Conservation (phyloP, 2,113 vertebrate species). For the Elaphurus davidianus region DNA sequence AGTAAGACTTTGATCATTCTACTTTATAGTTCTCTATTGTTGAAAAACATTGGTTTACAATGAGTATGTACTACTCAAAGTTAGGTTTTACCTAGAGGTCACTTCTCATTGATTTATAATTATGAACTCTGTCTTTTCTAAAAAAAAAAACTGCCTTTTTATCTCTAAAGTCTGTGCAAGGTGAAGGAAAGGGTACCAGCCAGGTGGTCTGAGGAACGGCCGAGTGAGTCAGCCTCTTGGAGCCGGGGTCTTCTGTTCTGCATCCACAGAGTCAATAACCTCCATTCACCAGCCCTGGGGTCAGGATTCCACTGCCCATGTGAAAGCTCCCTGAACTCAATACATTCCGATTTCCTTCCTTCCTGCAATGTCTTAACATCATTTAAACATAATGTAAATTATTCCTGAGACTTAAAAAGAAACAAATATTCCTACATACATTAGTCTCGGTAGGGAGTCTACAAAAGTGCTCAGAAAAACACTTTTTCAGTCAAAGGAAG, state of each 20-base stretch:
- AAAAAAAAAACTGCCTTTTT: background rate
- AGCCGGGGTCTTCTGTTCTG: background rate
- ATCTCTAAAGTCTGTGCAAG: background rate
- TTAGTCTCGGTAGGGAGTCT: background rate
- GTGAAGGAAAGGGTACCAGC: background rate
- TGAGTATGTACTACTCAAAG: background rate
- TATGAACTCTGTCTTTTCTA: background rate
- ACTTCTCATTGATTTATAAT: background rate
- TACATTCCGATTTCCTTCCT: conserved; percentile 36
- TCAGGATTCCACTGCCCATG: background rate
- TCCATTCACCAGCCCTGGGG: background rate
- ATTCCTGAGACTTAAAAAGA: background rate
- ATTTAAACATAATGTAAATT: background rate
- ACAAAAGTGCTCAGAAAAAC: background rate
- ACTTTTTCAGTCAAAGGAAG: background rate
- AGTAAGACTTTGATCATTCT: background rate
- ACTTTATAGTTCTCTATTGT: background rate
- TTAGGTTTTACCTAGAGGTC: background rate
- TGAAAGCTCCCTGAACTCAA: background rate
- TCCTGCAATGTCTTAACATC: background rate
- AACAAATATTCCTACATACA: background rate
- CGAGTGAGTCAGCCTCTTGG: fast-evolving
- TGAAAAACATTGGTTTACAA: background rate
- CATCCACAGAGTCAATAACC: background rate
- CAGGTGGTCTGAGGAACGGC: background rate